Evolutionary conservation across 2,113 vertebrate species (phyloP).

Genomic region (Eudyptes chrysolophus): DNA sequence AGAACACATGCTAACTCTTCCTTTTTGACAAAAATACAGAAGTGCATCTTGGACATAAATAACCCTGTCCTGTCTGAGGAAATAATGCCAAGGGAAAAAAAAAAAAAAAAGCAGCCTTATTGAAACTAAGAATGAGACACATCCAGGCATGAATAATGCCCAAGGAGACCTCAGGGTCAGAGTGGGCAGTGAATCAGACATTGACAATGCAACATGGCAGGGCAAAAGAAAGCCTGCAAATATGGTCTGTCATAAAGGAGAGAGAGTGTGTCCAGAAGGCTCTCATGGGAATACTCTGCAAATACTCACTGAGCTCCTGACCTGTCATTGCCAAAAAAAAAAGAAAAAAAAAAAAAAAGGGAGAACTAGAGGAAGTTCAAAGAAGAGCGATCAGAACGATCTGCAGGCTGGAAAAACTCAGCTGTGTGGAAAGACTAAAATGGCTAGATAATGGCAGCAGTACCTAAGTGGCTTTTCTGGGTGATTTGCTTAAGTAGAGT

Average conservation of each 20-base stretch:
- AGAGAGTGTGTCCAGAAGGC: not conserved
- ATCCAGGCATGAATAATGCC: conserved; percentile 2
- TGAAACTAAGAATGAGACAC: not conserved
- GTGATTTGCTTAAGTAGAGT: not conserved
- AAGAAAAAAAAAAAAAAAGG: not conserved
- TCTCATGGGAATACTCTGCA: not conserved
- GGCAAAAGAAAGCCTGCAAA: conserved; percentile 13
- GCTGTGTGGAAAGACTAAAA: not conserved
- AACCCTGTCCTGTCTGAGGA: not conserved
- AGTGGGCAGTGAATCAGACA: conserved; percentile 27
- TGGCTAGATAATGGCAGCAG: not conserved
- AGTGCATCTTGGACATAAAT: not conserved
- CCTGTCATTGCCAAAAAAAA: not conserved
- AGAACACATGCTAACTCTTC: not conserved
- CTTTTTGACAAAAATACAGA: not conserved
- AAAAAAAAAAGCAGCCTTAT: not conserved
- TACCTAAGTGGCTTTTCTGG: not conserved
- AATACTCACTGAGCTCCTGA: conserved; percentile 9
- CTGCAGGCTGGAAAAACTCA: not conserved
- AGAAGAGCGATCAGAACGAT: conserved; percentile 1
- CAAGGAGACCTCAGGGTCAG: conserved; percentile 52
- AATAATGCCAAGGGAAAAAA: not conserved
- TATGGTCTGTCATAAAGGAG: conserved; percentile 2
- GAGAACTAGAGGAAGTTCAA: not conserved
- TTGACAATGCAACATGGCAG: conserved; percentile 19